Conservation (phyloP, 2,888 invertebrate species). For the Leptura quadrifasciata region DNA sequence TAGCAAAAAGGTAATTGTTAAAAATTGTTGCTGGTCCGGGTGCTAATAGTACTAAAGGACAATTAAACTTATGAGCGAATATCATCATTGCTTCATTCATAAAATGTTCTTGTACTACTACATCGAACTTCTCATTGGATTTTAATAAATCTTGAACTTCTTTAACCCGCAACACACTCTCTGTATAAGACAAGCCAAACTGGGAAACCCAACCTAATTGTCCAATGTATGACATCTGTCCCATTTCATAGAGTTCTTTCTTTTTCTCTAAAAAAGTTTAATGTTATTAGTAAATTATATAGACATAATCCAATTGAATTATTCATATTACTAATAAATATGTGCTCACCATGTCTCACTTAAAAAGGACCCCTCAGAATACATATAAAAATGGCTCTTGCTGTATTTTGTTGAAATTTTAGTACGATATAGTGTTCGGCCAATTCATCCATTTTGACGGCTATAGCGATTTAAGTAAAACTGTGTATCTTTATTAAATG, state of each 20-base stretch:
- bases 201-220: constrained; percentile 10
- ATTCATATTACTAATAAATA: too few species aligned
- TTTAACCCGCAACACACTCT: constrained; percentile 7
- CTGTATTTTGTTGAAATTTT: too few species aligned
- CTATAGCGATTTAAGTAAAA: too few species aligned
- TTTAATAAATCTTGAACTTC: constrained; percentile 62
- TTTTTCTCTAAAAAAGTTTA: constrained; percentile 21
- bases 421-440: too few species aligned
- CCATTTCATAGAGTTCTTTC: constrained; percentile 29
- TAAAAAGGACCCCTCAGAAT: too few species aligned
- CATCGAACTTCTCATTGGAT: constrained; percentile 62
- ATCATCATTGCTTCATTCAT: constrained; percentile 59
- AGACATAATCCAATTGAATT: too few species aligned
- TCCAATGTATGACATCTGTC: constrained; percentile 24
- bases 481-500: too few species aligned
- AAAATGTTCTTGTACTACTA: constrained; percentile 65
- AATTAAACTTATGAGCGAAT: constrained; percentile 48
- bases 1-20: constrained; percentile 72
- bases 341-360: too few species aligned
- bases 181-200: not conserved
- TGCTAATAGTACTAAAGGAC: constrained; percentile 44
- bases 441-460: too few species aligned
- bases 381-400: too few species aligned
- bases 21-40: constrained; percentile 46
- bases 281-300: too few species aligned